Conservation (phyloP, 2,888 invertebrate genomes). For the Lochmaea capreae region DNA sequence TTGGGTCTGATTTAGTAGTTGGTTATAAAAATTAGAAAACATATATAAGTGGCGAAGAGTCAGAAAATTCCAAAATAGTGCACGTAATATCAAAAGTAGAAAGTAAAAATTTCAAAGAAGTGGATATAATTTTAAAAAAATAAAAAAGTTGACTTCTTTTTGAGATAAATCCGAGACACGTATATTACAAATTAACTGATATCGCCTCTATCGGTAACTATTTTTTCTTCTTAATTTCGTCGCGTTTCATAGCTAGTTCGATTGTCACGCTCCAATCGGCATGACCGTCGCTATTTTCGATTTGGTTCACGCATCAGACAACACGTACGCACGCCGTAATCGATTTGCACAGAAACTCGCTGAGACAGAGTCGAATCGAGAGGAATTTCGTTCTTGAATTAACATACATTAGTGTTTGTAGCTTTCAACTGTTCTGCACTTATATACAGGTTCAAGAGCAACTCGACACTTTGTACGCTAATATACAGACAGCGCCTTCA, state of each 20-base stretch:
- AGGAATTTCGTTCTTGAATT: background rate
- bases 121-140: too few species aligned
- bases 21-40: too few species aligned
- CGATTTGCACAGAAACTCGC: conserved; percentile 45
- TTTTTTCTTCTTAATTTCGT: conserved; percentile 25
- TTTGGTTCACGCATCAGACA: conserved; percentile 55
- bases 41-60: too few species aligned
- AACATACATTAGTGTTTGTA: too few species aligned
- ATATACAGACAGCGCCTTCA: too few species aligned
- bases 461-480: too few species aligned
- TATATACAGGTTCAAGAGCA: too few species aligned
- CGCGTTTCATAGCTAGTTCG: conserved; percentile 14
- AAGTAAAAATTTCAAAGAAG: too few species aligned
- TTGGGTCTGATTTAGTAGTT: too few species aligned
- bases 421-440: too few species aligned
- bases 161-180: background rate
- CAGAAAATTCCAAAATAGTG: too few species aligned
- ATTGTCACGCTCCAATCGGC: conserved; percentile 30
- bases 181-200: conserved; percentile 1
- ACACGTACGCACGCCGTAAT: conserved; percentile 52
- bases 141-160: background rate
- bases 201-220: conserved; percentile 7
- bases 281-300: conserved; percentile 44
- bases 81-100: too few species aligned
- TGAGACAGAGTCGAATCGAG: conserved; percentile 1